Conservation (phyloP, 2,113 vertebrate genomes). For the Sakesphorus luctuosus region DNA sequence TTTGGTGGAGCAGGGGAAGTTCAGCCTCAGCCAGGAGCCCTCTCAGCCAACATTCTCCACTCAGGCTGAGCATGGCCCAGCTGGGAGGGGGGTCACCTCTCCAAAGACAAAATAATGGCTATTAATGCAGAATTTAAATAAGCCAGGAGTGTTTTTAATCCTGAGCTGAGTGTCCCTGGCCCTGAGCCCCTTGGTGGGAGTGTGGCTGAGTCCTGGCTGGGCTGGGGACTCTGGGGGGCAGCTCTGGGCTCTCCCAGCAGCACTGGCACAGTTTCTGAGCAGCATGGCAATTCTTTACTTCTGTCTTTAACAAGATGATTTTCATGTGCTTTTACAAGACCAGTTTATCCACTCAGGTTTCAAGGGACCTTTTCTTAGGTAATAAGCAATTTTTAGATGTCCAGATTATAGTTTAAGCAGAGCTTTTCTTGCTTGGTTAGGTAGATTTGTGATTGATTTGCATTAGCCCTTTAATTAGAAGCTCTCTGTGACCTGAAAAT, state of each 20-base stretch:
- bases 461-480: neutral
- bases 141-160: neutral
- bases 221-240: neutral
- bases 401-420: fast-evolving
- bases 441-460: neutral
- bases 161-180: neutral
- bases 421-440: neutral
- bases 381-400: neutral
- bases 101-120: neutral
- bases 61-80: neutral
- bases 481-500: neutral
- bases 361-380: neutral
- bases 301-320: neutral
- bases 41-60: neutral
- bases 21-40: neutral
- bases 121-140: neutral
- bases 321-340: neutral
- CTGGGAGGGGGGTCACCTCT: neutral
- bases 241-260: neutral
- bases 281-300: neutral
- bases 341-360: neutral
- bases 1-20: neutral
- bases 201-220: fast-evolving
- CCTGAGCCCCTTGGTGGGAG: neutral
- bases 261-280: neutral